phyloP scores from a whole-genome alignment of 2,797 vertebrate genomes.

The Danio albolineatus region DNA sequence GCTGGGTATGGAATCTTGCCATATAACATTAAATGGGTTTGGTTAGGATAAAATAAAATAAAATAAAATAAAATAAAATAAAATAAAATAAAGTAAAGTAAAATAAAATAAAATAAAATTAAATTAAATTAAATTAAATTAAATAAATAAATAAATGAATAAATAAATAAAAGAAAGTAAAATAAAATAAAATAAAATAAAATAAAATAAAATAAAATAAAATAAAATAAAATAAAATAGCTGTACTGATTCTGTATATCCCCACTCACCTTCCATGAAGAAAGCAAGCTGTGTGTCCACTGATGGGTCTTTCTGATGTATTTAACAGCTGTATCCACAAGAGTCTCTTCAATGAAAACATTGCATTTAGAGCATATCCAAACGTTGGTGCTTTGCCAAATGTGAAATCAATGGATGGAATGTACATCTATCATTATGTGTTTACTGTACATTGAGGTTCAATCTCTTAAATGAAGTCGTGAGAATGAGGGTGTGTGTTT shows the following conservation, averaged over 20 bases:
- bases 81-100: background rate
- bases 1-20: background rate
- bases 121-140: background rate
- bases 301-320: background rate
- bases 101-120: background rate
- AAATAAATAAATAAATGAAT: too few relatives aligned
- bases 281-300: background rate
- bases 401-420: slow-evolving; percentile 56
- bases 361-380: slow-evolving; percentile 65
- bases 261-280: background rate
- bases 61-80: too few relatives aligned
- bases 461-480: background rate
- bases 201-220: background rate
- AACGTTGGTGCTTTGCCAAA: slow-evolving; percentile 66
- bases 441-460: background rate
- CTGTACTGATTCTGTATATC: background rate
- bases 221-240: background rate
- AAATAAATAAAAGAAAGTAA: too few relatives aligned
- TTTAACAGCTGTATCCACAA: slow-evolving; percentile 13
- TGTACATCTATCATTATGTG: background rate
- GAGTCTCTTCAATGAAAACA: slow-evolving; percentile 61
- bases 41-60: background rate
- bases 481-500: background rate
- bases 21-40: background rate
- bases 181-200: background rate